phyloP scores from a whole-genome alignment of 2,888 invertebrate genomes.

The Epinotia nisella region DNA sequence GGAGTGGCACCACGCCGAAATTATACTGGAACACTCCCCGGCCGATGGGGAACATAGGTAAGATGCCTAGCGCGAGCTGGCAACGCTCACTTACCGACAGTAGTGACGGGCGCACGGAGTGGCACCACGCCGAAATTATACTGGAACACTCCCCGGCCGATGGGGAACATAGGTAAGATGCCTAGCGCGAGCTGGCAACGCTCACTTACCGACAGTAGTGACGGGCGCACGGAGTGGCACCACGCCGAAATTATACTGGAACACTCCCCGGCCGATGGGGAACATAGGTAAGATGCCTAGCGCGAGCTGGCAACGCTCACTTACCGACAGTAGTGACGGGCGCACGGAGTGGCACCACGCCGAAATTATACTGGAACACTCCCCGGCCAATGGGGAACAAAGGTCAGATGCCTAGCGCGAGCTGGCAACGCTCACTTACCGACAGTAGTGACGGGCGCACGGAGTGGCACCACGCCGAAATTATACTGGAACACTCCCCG shows the following conservation, averaged over 20 bases:
- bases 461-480: slow-evolving; percentile 61
- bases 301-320: slow-evolving; percentile 67
- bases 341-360: slow-evolving; percentile 91
- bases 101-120: not conserved
- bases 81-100: slow-evolving; percentile 55
- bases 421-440: slow-evolving; percentile 87
- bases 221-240: slow-evolving; percentile 92
- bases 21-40: slow-evolving; percentile 96
- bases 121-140: not conserved
- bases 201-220: slow-evolving; percentile 91
- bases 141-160: slow-evolving; percentile 95
- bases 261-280: slow-evolving; percentile 93
- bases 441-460: slow-evolving; percentile 92
- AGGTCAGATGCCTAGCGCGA: slow-evolving; percentile 92
- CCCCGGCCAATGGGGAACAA: slow-evolving; percentile 92
- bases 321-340: slow-evolving; percentile 95
- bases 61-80: slow-evolving; percentile 66
- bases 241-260: slow-evolving; percentile 95
- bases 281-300: slow-evolving; percentile 91
- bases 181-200: slow-evolving; percentile 63
- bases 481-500: too few relatives aligned
- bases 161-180: slow-evolving; percentile 89
- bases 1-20: slow-evolving; percentile 92
- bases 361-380: slow-evolving; percentile 95
- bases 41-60: slow-evolving; percentile 89